Percentiles rank a stretch among this genome's conserved stretches.
Conservation (phyloP, 2,888 invertebrate species). For the Gibbula magus region DNA sequence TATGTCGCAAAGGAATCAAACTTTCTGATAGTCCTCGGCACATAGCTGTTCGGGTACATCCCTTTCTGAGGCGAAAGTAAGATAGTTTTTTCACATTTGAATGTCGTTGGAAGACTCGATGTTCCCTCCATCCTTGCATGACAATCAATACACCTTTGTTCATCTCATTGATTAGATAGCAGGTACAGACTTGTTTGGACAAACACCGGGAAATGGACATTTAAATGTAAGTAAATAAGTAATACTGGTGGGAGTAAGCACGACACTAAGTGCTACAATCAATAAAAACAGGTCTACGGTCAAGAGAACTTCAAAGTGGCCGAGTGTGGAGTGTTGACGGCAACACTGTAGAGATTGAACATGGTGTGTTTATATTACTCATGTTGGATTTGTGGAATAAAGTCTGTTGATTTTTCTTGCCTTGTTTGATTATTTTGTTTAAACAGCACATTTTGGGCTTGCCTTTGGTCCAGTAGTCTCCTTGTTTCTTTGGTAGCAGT, state of each 20-base stretch:
- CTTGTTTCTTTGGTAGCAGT: too few species aligned
- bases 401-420: too few species aligned
- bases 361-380: too few species aligned
- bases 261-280: too few species aligned
- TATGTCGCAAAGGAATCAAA: background rate
- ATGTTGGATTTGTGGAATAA: too few species aligned
- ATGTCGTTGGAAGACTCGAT: background rate
- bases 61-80: background rate
- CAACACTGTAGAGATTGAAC: too few species aligned
- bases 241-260: background rate
- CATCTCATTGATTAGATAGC: background rate
- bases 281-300: too few species aligned
- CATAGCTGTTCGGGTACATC: background rate
- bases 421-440: too few species aligned
- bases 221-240: background rate
- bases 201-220: background rate
- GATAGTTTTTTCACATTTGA: slow-evolving; percentile 5
- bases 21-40: background rate
- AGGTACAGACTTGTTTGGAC: background rate
- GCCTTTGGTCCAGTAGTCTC: too few species aligned
- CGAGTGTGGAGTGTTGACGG: too few species aligned
- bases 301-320: too few species aligned
- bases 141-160: background rate
- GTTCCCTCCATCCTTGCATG: background rate
- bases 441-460: too few species aligned